Conservation (phyloP, 2,888 invertebrate species). For the Nemotelus nigrinus region DNA sequence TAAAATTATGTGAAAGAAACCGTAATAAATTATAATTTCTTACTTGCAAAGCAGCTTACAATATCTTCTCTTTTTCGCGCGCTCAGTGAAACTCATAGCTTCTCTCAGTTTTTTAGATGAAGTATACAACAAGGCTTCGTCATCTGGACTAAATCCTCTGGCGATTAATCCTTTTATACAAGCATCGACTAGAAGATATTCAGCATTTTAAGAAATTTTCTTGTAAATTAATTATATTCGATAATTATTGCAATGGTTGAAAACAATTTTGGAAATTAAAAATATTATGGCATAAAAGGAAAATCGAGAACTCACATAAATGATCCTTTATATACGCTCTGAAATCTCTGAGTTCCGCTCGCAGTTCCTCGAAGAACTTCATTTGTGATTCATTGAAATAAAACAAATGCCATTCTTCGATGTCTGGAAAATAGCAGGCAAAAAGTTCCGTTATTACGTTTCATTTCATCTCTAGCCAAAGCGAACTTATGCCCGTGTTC, state of each 20-base stretch:
- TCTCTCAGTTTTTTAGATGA: slow-evolving; percentile 71
- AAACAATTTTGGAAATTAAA: slow-evolving; percentile 58
- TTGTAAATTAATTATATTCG: background rate
- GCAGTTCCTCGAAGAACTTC: slow-evolving; percentile 60
- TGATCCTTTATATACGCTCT: slow-evolving; percentile 69
- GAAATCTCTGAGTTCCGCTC: slow-evolving; percentile 65
- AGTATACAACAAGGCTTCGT: slow-evolving; percentile 66
- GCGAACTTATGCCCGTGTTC: no score
- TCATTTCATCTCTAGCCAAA: no score
- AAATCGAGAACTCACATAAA: slow-evolving; percentile 66
- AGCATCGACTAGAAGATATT: slow-evolving; percentile 66
- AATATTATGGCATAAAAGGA: slow-evolving; percentile 44
- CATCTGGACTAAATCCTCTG: slow-evolving; percentile 83
- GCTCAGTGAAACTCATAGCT: slow-evolving; percentile 87
- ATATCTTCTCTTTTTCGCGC: slow-evolving; percentile 83
- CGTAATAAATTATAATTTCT: slow-evolving; percentile 40
- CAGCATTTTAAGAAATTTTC: background rate
- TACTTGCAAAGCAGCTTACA: slow-evolving; percentile 83
- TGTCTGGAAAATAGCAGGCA: slow-evolving; percentile 54
- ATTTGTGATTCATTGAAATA: slow-evolving; percentile 77
- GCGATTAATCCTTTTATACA: slow-evolving; percentile 79
- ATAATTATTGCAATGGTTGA: background rate
- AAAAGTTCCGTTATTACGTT: no score
- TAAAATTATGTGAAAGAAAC: no score
- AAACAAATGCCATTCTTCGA: slow-evolving; percentile 70